Base-by-base conservation (phyloP, 2,888 invertebrate genomes). In the Artemia sinica region DNA sequence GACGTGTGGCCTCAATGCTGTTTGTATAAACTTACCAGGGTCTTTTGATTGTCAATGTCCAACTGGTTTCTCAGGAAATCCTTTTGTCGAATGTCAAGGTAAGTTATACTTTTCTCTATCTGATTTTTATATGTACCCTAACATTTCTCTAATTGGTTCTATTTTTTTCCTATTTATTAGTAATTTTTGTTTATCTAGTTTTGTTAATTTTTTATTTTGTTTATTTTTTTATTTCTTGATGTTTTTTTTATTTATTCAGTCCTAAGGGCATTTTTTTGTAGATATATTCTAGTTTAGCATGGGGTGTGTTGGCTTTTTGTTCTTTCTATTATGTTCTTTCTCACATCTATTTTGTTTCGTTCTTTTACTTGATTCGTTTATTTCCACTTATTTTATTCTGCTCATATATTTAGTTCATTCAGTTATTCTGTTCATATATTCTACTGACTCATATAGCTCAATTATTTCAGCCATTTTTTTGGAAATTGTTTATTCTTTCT, bases 1-100 rank as follows among this genome's bases (percentile, higher is more conserved):
- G 4, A 86, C 89, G 18, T 93, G 93, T 78, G 93, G 92, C 0
- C 79, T 89, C 48, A 91, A 91, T 77, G 91, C 92, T 0, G 84
- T 91, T 70, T 94, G 93, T 75, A 91, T 90, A 77, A 94, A 94
- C 79, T 80, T 92, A 68, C 92, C 92, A 0, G 93, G 93, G 66
- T 91, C 91, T 76, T 94, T 92, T 76, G 91, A 91, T 78, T 94
- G 93, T 74, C 88, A 89, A 75, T 94, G 93, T 75, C 88, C 91
- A 0, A 81, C 85, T 49, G 91, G 90, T 50, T 91, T 88, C 76
- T 89, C 88, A 75, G 92, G 92, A 66, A 92, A 93, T 79, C 91
- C 93, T 1, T 93, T 91, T 76, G 84, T 86, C 14, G 82, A 86
- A 73, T 93, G 93, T 76, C 88, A 89, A 80, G 80, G 82, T 82